Evolutionary conservation across 2,113 vertebrate species (phyloP).

Genomic region (Alligator mississippiensis): DNA sequence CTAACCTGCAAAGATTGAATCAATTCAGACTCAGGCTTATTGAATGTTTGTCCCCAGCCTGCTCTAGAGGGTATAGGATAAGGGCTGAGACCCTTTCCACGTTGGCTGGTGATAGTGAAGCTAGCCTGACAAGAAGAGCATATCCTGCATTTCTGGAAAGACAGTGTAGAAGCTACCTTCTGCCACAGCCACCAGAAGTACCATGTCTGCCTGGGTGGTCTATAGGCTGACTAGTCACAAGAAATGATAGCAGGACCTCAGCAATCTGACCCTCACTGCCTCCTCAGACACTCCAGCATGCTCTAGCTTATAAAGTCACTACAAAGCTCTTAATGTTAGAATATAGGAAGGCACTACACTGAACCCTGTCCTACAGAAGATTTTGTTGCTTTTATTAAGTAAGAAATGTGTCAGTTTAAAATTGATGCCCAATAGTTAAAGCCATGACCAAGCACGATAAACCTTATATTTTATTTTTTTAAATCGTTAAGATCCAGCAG

Average conservation of each 20-base stretch:
- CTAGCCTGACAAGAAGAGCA: neutral
- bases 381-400: neutral
- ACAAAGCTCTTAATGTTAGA: neutral
- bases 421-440: neutral
- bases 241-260: neutral
- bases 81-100: neutral
- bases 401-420: neutral
- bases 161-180: neutral
- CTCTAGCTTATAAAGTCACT: neutral
- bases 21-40: too few species aligned
- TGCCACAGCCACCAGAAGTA: neutral
- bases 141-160: neutral
- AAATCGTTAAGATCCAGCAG: neutral
- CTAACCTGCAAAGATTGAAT: too few species aligned
- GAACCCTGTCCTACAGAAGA: neutral
- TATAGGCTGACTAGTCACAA: neutral
- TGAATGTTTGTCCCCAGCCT: neutral
- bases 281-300: neutral
- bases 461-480: neutral
- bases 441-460: neutral
- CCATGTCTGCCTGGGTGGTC: neutral
- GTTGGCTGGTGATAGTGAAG: rapidly evolving
- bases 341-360: neutral
- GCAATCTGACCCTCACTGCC: neutral
- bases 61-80: neutral